Conservation (phyloP, 1,140 invertebrate genomes). For the Apolygus lucorum region DNA sequence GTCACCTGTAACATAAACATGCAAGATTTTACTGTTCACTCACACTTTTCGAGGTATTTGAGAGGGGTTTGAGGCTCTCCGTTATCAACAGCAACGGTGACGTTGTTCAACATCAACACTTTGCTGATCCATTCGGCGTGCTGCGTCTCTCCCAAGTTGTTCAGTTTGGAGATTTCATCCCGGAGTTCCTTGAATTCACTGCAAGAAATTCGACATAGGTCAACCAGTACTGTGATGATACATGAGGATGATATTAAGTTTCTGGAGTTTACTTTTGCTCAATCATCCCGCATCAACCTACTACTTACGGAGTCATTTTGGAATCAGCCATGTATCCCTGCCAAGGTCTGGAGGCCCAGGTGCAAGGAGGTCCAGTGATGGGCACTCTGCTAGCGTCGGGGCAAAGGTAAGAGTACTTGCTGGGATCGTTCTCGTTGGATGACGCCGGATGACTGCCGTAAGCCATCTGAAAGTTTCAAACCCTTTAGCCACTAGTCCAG, state of each 20-base stretch:
- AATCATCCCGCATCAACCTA: too few relatives aligned
- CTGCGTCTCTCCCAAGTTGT: conserved; percentile 41
- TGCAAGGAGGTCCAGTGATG: conserved; percentile 56
- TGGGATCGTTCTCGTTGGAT: conserved; percentile 42
- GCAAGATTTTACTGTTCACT: conserved; percentile 12
- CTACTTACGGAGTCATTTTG: conserved; percentile 1
- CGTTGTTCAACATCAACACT: conserved; percentile 46
- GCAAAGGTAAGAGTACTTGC: conserved; percentile 65
- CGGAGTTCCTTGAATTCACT: conserved; percentile 24
- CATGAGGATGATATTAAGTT: too few relatives aligned
- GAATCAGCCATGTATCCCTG: conserved; percentile 59
- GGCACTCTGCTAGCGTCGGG: conserved; percentile 64
- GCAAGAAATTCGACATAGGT: too few relatives aligned
- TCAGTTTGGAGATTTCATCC: conserved; percentile 40
- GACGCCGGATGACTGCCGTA: conserved; percentile 29
- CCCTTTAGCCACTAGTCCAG: too few relatives aligned
- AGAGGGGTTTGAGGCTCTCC: conserved; percentile 48
- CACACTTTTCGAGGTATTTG: conserved; percentile 49
- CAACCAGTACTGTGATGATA: too few relatives aligned
- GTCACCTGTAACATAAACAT: too few relatives aligned
- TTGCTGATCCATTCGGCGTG: conserved; percentile 48
- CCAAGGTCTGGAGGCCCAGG: conserved; percentile 73
- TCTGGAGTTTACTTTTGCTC: too few relatives aligned
- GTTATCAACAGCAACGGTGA: conserved; percentile 49
- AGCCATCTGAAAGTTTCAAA: conserved; percentile 28